Conservation (phyloP, 2,113 vertebrate species). For the Colinus virginianus region DNA sequence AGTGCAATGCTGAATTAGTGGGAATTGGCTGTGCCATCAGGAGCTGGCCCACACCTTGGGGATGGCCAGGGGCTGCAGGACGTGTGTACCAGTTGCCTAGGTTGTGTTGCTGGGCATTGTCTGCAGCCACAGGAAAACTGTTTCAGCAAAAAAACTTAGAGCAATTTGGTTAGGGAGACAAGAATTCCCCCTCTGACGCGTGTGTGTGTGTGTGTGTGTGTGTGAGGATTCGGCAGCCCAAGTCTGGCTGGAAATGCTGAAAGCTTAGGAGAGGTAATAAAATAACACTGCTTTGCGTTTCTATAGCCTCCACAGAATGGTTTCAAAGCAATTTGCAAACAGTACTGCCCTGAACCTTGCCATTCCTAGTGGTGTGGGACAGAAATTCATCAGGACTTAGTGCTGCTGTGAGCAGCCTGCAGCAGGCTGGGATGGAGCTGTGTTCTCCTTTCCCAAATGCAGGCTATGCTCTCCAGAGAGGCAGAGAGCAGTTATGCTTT, state of each 20-base stretch:
- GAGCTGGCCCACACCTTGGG: not conserved
- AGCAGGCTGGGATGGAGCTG: not conserved
- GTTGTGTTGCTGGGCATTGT: not conserved
- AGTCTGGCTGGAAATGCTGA: not conserved
- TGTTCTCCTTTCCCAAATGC: not conserved
- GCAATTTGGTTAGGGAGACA: not conserved
- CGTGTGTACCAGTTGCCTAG: not conserved
- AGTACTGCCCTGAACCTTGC: not conserved
- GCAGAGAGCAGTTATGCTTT: not conserved
- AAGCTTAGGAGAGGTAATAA: not conserved
- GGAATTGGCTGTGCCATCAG: not conserved
- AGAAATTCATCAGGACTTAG: not conserved
- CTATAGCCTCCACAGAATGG: not conserved
- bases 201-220: accelerated
- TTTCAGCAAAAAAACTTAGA: not conserved
- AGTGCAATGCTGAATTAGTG: accelerated
- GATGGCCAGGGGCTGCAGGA: not conserved
- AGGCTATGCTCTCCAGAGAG: not conserved
- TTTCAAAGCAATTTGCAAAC: not conserved
- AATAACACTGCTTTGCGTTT: not conserved
- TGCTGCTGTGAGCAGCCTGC: not conserved
- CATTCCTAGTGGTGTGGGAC: not conserved
- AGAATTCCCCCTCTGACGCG: not conserved
- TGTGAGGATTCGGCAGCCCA: not conserved
- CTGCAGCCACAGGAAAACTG: accelerated